A percentile compares a stretch with the other conserved stretches of the same genome.
Evolutionary conservation across 2,797 vertebrate genomes (phyloP).

Genomic region (Rhinatrema bivittatum): DNA sequence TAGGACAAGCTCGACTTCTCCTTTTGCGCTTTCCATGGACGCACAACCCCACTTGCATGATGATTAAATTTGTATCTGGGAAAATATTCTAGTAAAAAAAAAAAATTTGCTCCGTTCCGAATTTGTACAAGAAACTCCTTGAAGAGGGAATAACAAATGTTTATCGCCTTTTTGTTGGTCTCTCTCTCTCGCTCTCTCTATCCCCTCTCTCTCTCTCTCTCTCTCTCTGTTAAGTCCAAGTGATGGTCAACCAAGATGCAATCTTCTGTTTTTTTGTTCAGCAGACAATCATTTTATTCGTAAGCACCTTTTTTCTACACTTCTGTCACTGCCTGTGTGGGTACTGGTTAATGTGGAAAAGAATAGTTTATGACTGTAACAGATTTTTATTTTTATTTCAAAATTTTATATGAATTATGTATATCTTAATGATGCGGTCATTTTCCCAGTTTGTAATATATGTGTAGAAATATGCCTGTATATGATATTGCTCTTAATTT

Average conservation of each 20-base stretch:
- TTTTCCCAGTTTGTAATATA: slow-evolving; percentile 99
- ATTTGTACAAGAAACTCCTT: slow-evolving; percentile 75
- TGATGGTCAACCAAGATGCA: slow-evolving; percentile 82
- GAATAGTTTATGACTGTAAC: slow-evolving; percentile 98
- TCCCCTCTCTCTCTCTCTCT: slow-evolving; percentile 49
- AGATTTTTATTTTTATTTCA: slow-evolving; percentile 99
- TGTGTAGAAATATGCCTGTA: slow-evolving; percentile 99
- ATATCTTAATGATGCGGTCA: slow-evolving; percentile 97
- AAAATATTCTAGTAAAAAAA: slow-evolving; percentile 58
- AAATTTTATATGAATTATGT: slow-evolving; percentile 99
- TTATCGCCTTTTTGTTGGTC: slow-evolving; percentile 62
- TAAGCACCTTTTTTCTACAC: slow-evolving; percentile 98
- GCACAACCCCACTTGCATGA: slow-evolving; percentile 91
- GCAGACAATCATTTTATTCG: slow-evolving; percentile 99
- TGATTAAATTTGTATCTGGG: slow-evolving; percentile 80
- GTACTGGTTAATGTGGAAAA: slow-evolving; percentile 95
- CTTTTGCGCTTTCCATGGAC: slow-evolving; percentile 91
- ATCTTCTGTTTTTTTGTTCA: slow-evolving; percentile 87
- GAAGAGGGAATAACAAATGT: slow-evolving; percentile 86
- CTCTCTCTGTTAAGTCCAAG: slow-evolving; percentile 67
- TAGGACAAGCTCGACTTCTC: slow-evolving; percentile 87
- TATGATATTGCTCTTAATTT: slow-evolving; percentile 78
- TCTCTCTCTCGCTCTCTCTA: slow-evolving; percentile 54
- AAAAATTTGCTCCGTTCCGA: slow-evolving; percentile 36
- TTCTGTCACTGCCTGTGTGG: slow-evolving; percentile 98